A percentile compares a stretch with the other conserved stretches of the same genome.
These are phyloP conservation scores for Mugil cephalus DNA, from an alignment of 2,113 vertebrate species.

Conservation along the genomic window DNA sequence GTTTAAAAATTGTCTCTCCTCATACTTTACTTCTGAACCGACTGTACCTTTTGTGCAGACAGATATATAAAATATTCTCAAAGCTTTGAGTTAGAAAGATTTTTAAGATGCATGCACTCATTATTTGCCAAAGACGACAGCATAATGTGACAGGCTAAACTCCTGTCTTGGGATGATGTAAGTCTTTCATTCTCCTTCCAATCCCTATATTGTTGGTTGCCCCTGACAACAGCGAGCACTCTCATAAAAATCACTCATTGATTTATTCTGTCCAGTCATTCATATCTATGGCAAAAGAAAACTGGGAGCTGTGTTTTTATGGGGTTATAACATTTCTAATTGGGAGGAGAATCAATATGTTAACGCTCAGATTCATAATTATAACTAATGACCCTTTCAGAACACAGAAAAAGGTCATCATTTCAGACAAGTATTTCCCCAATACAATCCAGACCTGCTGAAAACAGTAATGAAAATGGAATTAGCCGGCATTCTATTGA, in stretches of 20 bases:
- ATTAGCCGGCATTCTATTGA: constrained; percentile 56
- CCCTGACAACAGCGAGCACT: constrained; percentile 25
- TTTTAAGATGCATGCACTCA: constrained; percentile 13
- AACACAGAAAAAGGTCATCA: constrained; percentile 19
- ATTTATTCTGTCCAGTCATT: constrained; percentile 46
- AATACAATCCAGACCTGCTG: constrained; percentile 47
- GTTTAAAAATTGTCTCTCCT: background rate
- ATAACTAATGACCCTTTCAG: constrained; percentile 44
- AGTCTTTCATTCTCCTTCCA: constrained; percentile 32
- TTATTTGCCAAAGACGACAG: constrained; percentile 17
- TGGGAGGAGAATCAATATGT: constrained; percentile 46
- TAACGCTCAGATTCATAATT: constrained; percentile 53
- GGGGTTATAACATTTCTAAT: constrained; percentile 48
- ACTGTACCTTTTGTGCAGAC: background rate
- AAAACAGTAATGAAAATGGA: constrained; percentile 55
- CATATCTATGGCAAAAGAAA: constrained; percentile 11
- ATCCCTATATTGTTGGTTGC: constrained; percentile 17
- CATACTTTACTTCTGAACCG: background rate
- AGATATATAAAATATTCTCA: constrained; percentile 5
- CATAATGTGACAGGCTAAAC: constrained; percentile 26
- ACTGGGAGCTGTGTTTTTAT: constrained; percentile 18
- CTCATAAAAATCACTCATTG: constrained; percentile 31
- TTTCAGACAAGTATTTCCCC: constrained; percentile 7
- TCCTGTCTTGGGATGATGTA: constrained; percentile 38
- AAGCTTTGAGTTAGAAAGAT: background rate